Evolutionary conservation across 2,888 invertebrate species (phyloP).

Genomic region (Bellardia pandia): DNA sequence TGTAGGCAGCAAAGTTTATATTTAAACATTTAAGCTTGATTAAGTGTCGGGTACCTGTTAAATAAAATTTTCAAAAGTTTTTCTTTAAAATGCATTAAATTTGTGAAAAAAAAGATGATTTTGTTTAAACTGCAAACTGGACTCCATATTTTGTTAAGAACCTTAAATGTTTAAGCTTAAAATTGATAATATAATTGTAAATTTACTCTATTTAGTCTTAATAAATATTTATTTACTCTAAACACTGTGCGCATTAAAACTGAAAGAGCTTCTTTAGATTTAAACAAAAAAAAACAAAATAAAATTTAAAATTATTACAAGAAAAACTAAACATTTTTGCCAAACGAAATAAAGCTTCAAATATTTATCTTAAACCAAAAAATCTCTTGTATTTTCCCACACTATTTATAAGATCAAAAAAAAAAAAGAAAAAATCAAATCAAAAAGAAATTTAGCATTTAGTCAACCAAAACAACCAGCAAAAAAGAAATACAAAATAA

Average conservation of each 20-base stretch:
- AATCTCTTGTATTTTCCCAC: slow-evolving; percentile 20
- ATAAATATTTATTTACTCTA: slow-evolving; percentile 37
- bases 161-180: background rate
- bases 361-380: slow-evolving; percentile 37
- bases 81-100: background rate
- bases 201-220: background rate
- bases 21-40: slow-evolving; percentile 61
- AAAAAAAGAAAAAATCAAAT: background rate
- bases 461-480: background rate
- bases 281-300: slow-evolving; percentile 9
- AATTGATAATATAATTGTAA: background rate
- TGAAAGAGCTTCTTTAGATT: slow-evolving; percentile 71
- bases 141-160: background rate
- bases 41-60: slow-evolving; percentile 81
- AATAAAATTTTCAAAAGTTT: slow-evolving; percentile 34
- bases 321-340: slow-evolving; percentile 56
- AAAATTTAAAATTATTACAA: background rate
- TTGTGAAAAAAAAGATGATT: background rate
- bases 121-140: background rate
- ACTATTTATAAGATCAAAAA: slow-evolving; percentile 30
- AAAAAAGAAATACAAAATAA: background rate
- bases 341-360: slow-evolving; percentile 53
- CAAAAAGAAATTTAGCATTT: slow-evolving; percentile 28
- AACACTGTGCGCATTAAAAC: slow-evolving; percentile 62
- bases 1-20: background rate